These are phyloP conservation scores for Eubucco bourcierii DNA, from an alignment of 2,113 vertebrate genomes.

Conservation along the genomic window DNA sequence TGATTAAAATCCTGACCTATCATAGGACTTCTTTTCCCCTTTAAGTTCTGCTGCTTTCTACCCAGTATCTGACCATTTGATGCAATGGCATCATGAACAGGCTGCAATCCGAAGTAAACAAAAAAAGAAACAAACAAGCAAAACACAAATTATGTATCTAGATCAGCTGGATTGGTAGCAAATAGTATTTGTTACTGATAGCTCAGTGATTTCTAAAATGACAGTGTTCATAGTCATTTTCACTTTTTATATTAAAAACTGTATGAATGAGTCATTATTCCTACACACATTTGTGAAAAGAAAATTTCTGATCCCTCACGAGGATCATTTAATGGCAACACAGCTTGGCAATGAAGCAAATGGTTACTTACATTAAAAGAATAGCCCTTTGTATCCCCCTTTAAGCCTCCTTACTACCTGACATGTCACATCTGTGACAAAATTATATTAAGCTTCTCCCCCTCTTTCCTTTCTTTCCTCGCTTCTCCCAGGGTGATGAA, in stretches of 20 bases:
- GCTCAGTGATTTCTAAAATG: background rate
- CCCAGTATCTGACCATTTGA: background rate
- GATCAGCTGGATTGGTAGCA: background rate
- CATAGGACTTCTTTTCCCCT: background rate
- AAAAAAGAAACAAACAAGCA: no score
- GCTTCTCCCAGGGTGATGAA: background rate
- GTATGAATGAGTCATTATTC: background rate
- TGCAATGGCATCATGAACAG: background rate
- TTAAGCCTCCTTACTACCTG: background rate
- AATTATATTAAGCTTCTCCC: background rate
- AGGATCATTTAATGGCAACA: background rate
- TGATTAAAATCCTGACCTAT: background rate
- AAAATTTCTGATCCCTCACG: background rate
- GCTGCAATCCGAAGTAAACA: background rate
- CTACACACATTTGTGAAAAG: background rate
- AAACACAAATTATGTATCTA: background rate
- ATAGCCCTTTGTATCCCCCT: background rate
- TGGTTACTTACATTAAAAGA: background rate
- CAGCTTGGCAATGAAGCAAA: background rate
- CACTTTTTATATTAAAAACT: background rate
- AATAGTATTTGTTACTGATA: background rate
- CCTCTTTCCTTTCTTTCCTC: background rate
- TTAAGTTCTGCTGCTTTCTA: background rate
- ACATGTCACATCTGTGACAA: background rate
- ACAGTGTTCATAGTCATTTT: background rate